phyloP scores from a whole-genome alignment of 2,113 vertebrate genomes.

The Centropristis striata region DNA sequence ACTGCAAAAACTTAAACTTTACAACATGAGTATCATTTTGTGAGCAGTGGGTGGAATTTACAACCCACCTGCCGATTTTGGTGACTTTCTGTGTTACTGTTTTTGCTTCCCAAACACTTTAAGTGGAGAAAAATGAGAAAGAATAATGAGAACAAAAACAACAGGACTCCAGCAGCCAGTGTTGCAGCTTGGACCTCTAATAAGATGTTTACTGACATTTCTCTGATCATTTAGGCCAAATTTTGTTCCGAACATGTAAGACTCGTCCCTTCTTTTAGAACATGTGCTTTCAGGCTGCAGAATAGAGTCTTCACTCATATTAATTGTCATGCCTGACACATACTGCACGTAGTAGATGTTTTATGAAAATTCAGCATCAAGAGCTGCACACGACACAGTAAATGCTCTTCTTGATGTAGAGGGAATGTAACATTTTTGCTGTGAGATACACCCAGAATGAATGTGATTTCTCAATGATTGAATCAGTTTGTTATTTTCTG shows the following conservation, averaged over 20 bases:
- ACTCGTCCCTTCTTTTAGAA: neutral
- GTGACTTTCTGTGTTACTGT: too few relatives aligned
- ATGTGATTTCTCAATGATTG: neutral
- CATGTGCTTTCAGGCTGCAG: neutral
- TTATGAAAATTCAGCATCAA: neutral
- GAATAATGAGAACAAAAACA: too few relatives aligned
- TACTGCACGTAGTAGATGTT: neutral
- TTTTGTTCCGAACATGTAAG: neutral
- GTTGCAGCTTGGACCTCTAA: too few relatives aligned
- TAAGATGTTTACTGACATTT: neutral
- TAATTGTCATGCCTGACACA: neutral
- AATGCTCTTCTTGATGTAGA: neutral
- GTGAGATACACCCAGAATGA: neutral
- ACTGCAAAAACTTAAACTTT: too few relatives aligned
- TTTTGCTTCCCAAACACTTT: too few relatives aligned
- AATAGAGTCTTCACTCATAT: too few relatives aligned
- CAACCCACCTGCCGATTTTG: too few relatives aligned
- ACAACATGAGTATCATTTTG: too few relatives aligned
- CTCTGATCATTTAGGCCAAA: neutral
- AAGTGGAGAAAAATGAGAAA: too few relatives aligned
- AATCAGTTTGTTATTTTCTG: neutral
- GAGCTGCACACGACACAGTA: neutral
- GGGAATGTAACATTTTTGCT: constrained; percentile 17
- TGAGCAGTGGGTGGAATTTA: too few relatives aligned
- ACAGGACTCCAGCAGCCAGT: too few relatives aligned